These are phyloP conservation scores for Spinus pinus DNA, from an alignment of 2,797 vertebrate species.

Conservation along the genomic window DNA sequence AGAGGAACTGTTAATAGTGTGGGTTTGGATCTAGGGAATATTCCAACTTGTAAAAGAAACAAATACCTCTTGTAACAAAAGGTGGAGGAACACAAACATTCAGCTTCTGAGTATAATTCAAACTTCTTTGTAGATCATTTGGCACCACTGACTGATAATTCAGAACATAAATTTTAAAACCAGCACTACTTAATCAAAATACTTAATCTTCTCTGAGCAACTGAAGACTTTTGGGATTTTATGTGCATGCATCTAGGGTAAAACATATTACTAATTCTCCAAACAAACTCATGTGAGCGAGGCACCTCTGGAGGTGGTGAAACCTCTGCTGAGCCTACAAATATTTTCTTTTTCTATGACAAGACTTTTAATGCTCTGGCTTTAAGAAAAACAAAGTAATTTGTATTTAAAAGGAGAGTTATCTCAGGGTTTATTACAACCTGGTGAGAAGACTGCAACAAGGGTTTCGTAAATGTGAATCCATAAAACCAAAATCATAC, in stretches of 20 bases:
- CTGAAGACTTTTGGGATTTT: neutral
- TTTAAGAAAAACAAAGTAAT: neutral
- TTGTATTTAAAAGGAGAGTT: neutral
- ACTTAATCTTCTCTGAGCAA: neutral
- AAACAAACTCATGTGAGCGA: neutral
- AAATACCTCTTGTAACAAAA: neutral
- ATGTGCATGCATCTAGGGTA: neutral
- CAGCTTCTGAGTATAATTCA: neutral
- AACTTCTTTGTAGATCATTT: neutral
- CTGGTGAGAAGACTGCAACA: neutral
- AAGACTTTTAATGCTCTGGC: neutral
- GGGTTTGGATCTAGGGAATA: neutral
- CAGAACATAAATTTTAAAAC: neutral
- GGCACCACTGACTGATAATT: neutral
- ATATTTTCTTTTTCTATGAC: neutral
- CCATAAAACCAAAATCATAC: neutral
- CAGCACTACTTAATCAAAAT: neutral
- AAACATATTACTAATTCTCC: neutral
- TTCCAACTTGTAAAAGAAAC: neutral
- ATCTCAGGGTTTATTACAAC: neutral
- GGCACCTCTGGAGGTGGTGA: neutral
- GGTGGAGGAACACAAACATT: neutral
- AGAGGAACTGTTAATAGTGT: neutral
- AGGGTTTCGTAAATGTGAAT: neutral
- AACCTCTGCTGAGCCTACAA: neutral